These are phyloP conservation scores for Drosophila paucipuncta DNA, from an alignment of 2,888 invertebrate genomes.

Conservation along the genomic window DNA sequence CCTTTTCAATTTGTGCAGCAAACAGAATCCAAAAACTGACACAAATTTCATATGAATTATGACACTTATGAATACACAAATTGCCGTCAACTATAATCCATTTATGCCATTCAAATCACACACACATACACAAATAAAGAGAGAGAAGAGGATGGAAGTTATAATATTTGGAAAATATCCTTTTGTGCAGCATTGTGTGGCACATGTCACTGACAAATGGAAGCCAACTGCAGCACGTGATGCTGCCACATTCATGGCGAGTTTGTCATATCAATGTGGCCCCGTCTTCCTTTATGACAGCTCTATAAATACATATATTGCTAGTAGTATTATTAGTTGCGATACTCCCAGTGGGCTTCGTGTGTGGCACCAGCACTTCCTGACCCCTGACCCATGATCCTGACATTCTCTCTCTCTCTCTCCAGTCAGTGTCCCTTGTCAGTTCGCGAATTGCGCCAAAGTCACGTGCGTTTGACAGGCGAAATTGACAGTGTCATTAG, in stretches of 20 bases:
- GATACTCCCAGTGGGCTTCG: slow-evolving; percentile 22
- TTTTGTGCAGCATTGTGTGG: slow-evolving; percentile 39
- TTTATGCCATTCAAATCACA: slow-evolving; percentile 50
- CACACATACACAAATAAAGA: slow-evolving; percentile 2
- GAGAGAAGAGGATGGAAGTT: not conserved
- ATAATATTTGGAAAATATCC: slow-evolving; percentile 42
- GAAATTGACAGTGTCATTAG: slow-evolving; percentile 69
- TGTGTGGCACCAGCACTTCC: slow-evolving; percentile 36
- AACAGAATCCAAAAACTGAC: slow-evolving; percentile 42
- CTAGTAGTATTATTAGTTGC: slow-evolving; percentile 32
- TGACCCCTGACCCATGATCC: slow-evolving; percentile 1
- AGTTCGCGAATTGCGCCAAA: slow-evolving; percentile 50
- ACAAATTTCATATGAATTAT: slow-evolving; percentile 74
- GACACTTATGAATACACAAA: slow-evolving; percentile 61
- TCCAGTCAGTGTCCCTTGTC: not conserved
- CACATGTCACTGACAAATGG: slow-evolving; percentile 55
- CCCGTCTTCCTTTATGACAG: slow-evolving; percentile 51
- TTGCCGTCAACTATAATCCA: slow-evolving; percentile 50
- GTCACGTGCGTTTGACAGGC: slow-evolving; percentile 78
- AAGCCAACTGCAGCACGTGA: slow-evolving; percentile 74
- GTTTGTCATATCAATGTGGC: slow-evolving; percentile 28
- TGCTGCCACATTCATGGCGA: slow-evolving; percentile 21
- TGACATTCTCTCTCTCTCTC: not conserved
- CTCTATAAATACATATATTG: slow-evolving; percentile 53
- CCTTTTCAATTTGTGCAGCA: slow-evolving; percentile 41